These are phyloP conservation scores for Apodemia zela DNA, from an alignment of 2,888 invertebrate genomes.

Conservation along the genomic window DNA sequence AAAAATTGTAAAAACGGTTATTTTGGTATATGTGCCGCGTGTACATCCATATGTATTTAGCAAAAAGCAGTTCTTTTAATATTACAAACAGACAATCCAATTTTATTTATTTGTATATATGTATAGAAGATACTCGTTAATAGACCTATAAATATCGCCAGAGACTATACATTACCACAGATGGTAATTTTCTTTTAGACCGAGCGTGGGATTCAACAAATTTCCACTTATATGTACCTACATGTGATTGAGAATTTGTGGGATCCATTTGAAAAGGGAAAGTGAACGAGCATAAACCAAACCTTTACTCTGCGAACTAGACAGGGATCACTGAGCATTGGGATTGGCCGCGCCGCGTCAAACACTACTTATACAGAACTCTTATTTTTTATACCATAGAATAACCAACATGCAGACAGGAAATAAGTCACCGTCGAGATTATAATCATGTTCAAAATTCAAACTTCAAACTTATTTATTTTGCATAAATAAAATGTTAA, in stretches of 20 bases:
- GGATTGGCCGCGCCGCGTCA: background rate
- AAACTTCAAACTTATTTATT: too few species aligned
- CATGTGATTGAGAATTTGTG: background rate
- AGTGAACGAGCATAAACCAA: background rate
- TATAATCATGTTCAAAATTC: too few species aligned
- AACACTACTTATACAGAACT: background rate
- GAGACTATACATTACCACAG: background rate
- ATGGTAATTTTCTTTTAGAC: background rate
- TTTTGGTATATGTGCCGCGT: too few species aligned
- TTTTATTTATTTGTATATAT: too few species aligned
- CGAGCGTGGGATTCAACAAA: background rate
- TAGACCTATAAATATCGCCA: background rate
- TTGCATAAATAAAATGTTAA: too few species aligned
- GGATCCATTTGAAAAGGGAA: slow-evolving; percentile 6
- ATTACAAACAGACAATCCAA: too few species aligned
- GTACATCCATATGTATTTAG: too few species aligned
- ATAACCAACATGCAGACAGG: too few species aligned
- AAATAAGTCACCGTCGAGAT: too few species aligned
- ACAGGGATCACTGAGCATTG: background rate
- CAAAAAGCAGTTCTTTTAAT: too few species aligned
- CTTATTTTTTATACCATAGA: background rate
- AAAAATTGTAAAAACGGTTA: too few species aligned
- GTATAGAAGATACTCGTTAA: too few species aligned
- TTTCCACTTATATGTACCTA: background rate
- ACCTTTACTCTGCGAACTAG: background rate